Evolutionary conservation across 2,797 vertebrate species (phyloP).

Genomic region (Tinamus major): DNA sequence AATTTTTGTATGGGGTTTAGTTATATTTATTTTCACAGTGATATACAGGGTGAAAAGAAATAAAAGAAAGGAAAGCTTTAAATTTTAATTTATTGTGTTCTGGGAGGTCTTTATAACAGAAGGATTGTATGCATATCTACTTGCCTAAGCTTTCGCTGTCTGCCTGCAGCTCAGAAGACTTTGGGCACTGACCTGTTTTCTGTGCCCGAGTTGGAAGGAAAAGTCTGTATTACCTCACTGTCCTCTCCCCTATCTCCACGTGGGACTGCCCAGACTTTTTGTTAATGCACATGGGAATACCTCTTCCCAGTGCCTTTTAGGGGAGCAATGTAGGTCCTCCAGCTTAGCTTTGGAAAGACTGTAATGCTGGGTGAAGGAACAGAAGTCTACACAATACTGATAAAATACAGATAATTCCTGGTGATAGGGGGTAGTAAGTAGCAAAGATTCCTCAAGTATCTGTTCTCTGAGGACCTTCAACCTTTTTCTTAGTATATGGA

Average conservation of each 20-base stretch:
- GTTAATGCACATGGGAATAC: background rate
- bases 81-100: background rate
- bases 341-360: background rate
- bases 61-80: background rate
- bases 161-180: background rate
- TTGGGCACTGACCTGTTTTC: background rate
- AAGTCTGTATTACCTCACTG: background rate
- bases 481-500: background rate
- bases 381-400: background rate
- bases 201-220: background rate
- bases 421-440: background rate
- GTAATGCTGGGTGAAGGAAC: background rate
- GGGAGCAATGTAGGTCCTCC: background rate
- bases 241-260: background rate
- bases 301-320: background rate
- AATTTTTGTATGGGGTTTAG: background rate
- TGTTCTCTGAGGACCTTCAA: background rate
- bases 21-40: background rate
- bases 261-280: background rate
- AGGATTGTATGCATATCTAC: background rate
- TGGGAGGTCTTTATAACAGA: background rate
- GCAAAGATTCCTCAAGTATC: background rate
- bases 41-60: background rate
- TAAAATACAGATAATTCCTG: background rate
- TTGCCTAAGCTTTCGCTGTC: background rate